Conservation (phyloP, 2,888 invertebrate species). For the Hoplodrina ambigua region DNA sequence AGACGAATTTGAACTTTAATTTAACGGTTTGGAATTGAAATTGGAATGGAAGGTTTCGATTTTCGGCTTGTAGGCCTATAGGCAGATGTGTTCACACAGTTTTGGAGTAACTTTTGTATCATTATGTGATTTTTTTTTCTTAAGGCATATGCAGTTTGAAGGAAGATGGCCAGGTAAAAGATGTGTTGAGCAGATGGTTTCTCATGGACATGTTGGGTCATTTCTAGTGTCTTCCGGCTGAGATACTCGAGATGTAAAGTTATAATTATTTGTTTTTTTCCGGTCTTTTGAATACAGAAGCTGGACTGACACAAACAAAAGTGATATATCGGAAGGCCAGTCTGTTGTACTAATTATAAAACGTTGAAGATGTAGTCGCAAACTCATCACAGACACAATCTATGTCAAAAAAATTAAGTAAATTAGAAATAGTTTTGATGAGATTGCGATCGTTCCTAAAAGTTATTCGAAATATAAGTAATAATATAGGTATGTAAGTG, state of each 20-base stretch:
- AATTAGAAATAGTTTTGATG: too few relatives aligned
- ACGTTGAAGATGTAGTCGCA: too few relatives aligned
- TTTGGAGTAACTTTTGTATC: constrained; percentile 85
- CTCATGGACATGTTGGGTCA: constrained; percentile 70
- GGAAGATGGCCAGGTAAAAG: constrained; percentile 81
- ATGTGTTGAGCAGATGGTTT: constrained; percentile 78
- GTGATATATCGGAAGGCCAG: too few relatives aligned
- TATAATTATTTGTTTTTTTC: constrained; percentile 44
- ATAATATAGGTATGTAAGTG: too few relatives aligned
- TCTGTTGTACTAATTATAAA: constrained; percentile 1
- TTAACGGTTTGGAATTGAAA: constrained; percentile 22
- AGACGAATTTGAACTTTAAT: constrained; percentile 53
- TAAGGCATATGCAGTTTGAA: constrained; percentile 81
- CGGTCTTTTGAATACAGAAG: constrained; percentile 32
- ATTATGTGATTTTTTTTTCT: constrained; percentile 84
- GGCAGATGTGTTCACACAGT: constrained; percentile 88
- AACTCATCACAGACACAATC: too few relatives aligned
- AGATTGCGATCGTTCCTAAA: not conserved
- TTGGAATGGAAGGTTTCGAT: constrained; percentile 49
- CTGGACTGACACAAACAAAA: constrained; percentile 1
- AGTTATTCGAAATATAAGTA: too few relatives aligned
- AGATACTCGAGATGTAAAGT: constrained; percentile 32
- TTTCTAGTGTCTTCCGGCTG: constrained; percentile 69
- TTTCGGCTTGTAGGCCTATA: constrained; percentile 62
- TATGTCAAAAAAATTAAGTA: too few relatives aligned